These are phyloP conservation scores for Nibea albiflora DNA, from an alignment of 2,113 vertebrate species.

Conservation along the genomic window DNA sequence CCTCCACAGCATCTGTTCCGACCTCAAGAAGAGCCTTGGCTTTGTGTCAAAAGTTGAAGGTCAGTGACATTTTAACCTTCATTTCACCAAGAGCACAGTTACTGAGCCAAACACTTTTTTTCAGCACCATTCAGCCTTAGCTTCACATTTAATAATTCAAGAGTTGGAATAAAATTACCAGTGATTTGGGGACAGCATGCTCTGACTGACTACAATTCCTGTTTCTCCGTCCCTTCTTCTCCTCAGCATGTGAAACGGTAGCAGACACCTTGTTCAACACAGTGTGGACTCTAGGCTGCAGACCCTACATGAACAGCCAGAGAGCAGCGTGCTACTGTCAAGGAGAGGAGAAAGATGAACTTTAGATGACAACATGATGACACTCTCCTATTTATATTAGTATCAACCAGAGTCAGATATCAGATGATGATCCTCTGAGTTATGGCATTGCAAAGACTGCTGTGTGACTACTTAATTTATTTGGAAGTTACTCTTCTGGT, in stretches of 20 bases:
- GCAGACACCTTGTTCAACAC: conserved; percentile 96
- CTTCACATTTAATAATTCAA: neutral
- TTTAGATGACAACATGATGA: conserved; percentile 73
- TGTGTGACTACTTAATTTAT: conserved; percentile 65
- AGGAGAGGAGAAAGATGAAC: conserved; percentile 93
- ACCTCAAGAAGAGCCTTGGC: conserved; percentile 97
- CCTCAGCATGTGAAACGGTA: conserved; percentile 91
- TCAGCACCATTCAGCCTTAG: neutral
- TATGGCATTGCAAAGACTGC: neutral
- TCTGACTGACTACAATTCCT: neutral
- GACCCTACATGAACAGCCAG: conserved; percentile 98
- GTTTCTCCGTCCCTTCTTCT: neutral
- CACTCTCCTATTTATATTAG: conserved; percentile 29
- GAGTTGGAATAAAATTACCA: neutral
- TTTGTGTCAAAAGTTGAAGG: conserved; percentile 97
- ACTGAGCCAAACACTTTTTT: neutral
- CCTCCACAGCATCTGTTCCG: conserved; percentile 96
- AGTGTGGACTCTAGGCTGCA: conserved; percentile 96
- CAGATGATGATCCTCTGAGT: neutral
- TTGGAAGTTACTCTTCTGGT: conserved; percentile 40
- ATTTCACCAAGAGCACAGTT: neutral
- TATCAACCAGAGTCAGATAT: neutral
- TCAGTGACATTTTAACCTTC: conserved; percentile 60
- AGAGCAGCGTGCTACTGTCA: conserved; percentile 91
- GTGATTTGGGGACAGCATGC: neutral